A percentile compares a stretch with the other conserved stretches of the same genome.
These are phyloP conservation scores for Odontothrips loti DNA, from an alignment of 2,888 invertebrate species.

Conservation along the genomic window DNA sequence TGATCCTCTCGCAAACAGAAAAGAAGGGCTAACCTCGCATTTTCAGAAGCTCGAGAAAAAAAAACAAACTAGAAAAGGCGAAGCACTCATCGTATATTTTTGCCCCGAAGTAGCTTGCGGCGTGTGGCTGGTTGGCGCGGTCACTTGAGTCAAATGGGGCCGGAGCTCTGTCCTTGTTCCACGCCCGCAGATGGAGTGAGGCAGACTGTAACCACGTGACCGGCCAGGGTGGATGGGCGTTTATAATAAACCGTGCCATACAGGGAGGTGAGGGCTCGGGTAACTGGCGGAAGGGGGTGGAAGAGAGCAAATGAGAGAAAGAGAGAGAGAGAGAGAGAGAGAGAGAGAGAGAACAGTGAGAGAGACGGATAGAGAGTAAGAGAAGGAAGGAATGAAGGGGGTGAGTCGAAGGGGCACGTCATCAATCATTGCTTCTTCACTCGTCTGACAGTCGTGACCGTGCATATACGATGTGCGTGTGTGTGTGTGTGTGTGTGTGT, in stretches of 20 bases:
- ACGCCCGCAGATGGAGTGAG: too few species aligned
- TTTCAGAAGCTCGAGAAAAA: too few species aligned
- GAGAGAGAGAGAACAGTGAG: conserved; percentile 31
- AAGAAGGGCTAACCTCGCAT: too few species aligned
- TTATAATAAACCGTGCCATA: conserved; percentile 10
- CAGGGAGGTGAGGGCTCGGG: background rate
- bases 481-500: background rate
- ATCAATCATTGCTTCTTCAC: conserved; percentile 22
- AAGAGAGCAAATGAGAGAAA: background rate
- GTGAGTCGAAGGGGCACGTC: background rate
- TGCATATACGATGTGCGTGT: background rate
- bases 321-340: conserved; percentile 31
- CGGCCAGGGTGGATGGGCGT: background rate
- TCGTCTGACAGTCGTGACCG: conserved; percentile 23
- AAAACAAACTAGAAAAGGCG: too few species aligned
- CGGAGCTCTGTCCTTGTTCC: too few species aligned
- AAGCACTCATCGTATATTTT: too few species aligned
- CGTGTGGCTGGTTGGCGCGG: too few species aligned
- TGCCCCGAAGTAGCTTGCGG: too few species aligned
- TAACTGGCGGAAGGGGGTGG: background rate
- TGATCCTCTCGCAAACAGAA: too few species aligned
- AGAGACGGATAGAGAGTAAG: background rate
- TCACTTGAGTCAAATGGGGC: too few species aligned
- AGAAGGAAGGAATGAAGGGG: background rate
- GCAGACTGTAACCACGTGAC: background rate